These are phyloP conservation scores for Protonemura montana DNA, from an alignment of 2,888 invertebrate species.

Conservation along the genomic window DNA sequence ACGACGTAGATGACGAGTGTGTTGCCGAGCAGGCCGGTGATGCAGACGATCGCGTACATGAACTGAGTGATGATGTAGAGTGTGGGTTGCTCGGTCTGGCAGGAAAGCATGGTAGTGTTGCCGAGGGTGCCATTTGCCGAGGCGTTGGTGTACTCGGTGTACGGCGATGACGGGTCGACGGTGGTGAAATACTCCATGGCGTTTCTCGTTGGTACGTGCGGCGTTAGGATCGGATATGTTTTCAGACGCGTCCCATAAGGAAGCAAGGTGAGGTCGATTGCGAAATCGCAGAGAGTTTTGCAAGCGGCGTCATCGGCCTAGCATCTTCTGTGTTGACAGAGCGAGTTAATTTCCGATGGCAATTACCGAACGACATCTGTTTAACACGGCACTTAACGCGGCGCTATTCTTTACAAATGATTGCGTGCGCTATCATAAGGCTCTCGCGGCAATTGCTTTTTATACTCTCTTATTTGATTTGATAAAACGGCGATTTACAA, in stretches of 20 bases:
- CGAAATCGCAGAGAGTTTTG: not conserved
- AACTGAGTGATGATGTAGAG: conserved; percentile 56
- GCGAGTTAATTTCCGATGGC: not conserved
- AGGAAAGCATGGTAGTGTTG: conserved; percentile 52
- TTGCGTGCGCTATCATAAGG: no score
- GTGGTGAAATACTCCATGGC: conserved; percentile 9
- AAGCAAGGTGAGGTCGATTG: not conserved
- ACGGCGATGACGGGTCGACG: not conserved
- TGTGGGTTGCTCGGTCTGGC: conserved; percentile 56
- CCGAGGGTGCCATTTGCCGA: not conserved
- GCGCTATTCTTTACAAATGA: no score
- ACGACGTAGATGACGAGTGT: conserved; percentile 88
- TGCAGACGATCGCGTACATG: conserved; percentile 81
- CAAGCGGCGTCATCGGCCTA: not conserved
- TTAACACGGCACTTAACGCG: not conserved
- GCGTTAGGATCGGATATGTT: not conserved
- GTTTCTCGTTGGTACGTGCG: not conserved
- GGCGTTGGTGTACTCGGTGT: not conserved
- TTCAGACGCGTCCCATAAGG: not conserved
- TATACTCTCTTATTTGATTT: not conserved
- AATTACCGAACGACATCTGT: not conserved
- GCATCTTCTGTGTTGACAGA: not conserved
- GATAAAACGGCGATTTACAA: not conserved
- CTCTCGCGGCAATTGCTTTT: no score
- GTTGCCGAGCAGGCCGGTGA: conserved; percentile 88